Evolutionary conservation across 2,113 vertebrate genomes (phyloP), one percentile per base, ranked within the genome.

Genomic region (Cyrtonyx montezumae): DNA sequence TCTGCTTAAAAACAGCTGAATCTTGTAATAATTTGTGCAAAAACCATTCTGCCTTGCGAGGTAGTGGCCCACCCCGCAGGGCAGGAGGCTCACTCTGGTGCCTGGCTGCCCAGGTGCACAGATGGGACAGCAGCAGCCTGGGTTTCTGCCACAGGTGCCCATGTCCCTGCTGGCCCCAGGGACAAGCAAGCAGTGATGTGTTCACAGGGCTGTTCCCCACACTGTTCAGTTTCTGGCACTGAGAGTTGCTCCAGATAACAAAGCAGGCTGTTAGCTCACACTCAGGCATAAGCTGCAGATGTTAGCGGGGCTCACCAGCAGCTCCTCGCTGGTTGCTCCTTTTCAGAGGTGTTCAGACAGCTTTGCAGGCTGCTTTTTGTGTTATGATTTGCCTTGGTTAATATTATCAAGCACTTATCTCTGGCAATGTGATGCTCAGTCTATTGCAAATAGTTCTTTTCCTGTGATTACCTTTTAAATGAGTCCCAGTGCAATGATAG

Each of bases 81-180:
- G 11, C 1, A 1, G 65, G 11, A 6, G 26, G 18, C 28, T 23
- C 11, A 0, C 28, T 16, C 25, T 26, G 37, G 4, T 25, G 37
- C 55, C n/a, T 13, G 61, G 8, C 65, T 42, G 22, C 8, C 49
- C 0, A 0, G 32, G 21, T 4, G 2, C 0, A 0, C 1, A 0
- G 23, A 12, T 18, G 48, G 56, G 30, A 37, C n/a, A 6, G 4
- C 14, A 3, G 71, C 6, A 6, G 17, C 21, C 26, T 5, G 13
- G 23, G 21, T 49, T 25, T 45, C 19, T 19, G 12, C 3, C 49
- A 3, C 42, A 0, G 0, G 4, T 15, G 22, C 78, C 78, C 0
- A 1, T 15, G 59, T 63, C 28, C 61, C 0, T 0, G 13, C 46
- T 37, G 66, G 55, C 9, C 26, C 11, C 10, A 11, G 68, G 13